Conservation (phyloP, 1,140 invertebrate species). For the Achroia grisella region DNA sequence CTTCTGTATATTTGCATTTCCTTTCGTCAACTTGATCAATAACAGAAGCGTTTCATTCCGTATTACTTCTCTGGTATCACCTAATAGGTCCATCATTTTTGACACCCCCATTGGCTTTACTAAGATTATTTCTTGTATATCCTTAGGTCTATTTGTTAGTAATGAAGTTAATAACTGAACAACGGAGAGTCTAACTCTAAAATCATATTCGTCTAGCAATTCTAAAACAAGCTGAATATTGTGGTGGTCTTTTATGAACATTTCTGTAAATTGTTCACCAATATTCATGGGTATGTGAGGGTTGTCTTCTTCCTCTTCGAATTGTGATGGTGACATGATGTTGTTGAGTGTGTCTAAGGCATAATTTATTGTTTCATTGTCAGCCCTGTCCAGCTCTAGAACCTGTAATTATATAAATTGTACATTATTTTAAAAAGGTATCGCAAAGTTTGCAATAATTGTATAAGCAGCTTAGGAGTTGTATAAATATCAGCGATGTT, state of each 20-base stretch:
- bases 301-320: constrained; percentile 86
- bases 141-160: constrained; percentile 87
- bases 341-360: constrained; percentile 94
- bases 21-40: constrained; percentile 94
- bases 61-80: constrained; percentile 96
- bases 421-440: too few relatives aligned
- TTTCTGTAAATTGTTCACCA: constrained; percentile 98
- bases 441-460: too few relatives aligned
- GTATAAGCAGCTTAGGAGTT: too few relatives aligned
- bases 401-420: too few relatives aligned
- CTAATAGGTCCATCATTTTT: constrained; percentile 96
- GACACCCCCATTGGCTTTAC: constrained; percentile 98
- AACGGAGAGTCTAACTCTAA: constrained; percentile 89
- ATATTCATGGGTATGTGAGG: constrained; percentile 77
- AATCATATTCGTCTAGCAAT: constrained; percentile 97
- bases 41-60: constrained; percentile 96
- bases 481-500: too few relatives aligned
- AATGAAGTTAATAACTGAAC: constrained; percentile 90
- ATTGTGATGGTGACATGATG: constrained; percentile 88
- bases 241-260: constrained; percentile 94
- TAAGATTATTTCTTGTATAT: constrained; percentile 96
- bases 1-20: constrained; percentile 99
- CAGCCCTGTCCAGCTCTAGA: constrained; percentile 86
- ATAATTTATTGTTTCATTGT: constrained; percentile 94
- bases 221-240: constrained; percentile 90